Percentiles rank a stretch among this genome's conserved stretches.
These are phyloP conservation scores for Motacilla alba DNA, from an alignment of 2,113 vertebrate genomes.

Conservation along the genomic window DNA sequence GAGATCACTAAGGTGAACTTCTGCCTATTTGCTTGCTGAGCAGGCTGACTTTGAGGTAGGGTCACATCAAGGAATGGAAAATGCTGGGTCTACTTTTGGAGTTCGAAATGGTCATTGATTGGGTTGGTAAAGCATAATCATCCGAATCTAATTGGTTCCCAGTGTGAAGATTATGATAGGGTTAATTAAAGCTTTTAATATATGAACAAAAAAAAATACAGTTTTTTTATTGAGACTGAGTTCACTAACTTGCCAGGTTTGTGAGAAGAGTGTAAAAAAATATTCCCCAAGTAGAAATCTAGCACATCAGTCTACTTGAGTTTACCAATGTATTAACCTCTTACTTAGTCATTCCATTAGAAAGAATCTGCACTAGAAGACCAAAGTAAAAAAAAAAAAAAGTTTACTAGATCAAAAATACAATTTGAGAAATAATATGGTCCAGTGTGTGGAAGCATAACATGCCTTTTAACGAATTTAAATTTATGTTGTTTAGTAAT, in stretches of 20 bases:
- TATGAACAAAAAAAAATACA: not conserved
- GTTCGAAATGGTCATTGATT: not conserved
- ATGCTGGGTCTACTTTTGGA: not conserved
- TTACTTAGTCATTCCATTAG: not conserved
- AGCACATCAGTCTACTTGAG: not conserved
- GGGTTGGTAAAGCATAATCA: not conserved
- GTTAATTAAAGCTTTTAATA: not conserved
- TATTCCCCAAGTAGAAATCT: not conserved
- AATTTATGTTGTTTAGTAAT: not conserved
- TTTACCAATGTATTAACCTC: not conserved
- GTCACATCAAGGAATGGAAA: not conserved
- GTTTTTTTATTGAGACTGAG: not conserved
- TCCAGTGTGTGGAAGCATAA: not conserved
- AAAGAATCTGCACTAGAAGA: not conserved
- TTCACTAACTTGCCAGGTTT: not conserved
- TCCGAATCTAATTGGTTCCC: not conserved
- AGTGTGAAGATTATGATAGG: not conserved
- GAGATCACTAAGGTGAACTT: not conserved
- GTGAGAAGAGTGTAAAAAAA: not conserved
- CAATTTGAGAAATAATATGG: not conserved
- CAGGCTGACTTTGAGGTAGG: not conserved
- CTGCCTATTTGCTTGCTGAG: not conserved
- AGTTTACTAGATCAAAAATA: not conserved
- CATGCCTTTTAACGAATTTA: not conserved
- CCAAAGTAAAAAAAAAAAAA: not conserved